A percentile compares a stretch with the other conserved stretches of the same genome.
Evolutionary conservation across 2,888 invertebrate genomes (phyloP).

Genomic region (Cryptocephalus primarius): DNA sequence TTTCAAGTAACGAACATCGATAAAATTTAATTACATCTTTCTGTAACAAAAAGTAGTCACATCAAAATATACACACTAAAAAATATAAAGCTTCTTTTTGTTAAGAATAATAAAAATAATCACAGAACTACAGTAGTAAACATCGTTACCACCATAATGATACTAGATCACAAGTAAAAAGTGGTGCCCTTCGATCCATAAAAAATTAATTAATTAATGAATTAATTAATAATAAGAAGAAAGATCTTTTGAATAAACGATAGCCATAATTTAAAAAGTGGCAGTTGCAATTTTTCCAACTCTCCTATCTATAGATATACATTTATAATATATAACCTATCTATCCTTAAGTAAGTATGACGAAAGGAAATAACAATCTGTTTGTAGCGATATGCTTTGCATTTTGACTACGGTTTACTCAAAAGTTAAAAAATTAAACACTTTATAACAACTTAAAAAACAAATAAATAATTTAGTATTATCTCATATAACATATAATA

Average conservation of each 20-base stretch:
- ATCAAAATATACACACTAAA: slow-evolving; percentile 13
- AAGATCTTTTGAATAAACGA: slow-evolving; percentile 15
- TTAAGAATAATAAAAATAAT: slow-evolving; percentile 20
- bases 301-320: not conserved
- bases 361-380: no score
- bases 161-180: slow-evolving; percentile 21
- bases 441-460: slow-evolving; percentile 27
- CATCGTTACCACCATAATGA: slow-evolving; percentile 5
- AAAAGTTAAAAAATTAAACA: slow-evolving; percentile 11
- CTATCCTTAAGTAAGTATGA: no score
- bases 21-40: no score
- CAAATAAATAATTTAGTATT: slow-evolving; percentile 29
- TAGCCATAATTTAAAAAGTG: slow-evolving; percentile 11
- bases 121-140: slow-evolving; percentile 17
- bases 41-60: slow-evolving; percentile 12
- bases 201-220: slow-evolving; percentile 1
- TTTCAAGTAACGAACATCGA: no score
- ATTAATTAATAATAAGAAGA: slow-evolving; percentile 7
- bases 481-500: slow-evolving; percentile 32
- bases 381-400: no score
- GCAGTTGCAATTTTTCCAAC: slow-evolving; percentile 8
- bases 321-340: no score
- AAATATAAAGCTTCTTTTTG: slow-evolving; percentile 19
- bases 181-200: slow-evolving; percentile 22
- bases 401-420: slow-evolving; percentile 14